Evolutionary conservation across 2,888 invertebrate species (phyloP), one percentile per base, ranked within the genome.

Genomic region (Folsomia candida): DNA sequence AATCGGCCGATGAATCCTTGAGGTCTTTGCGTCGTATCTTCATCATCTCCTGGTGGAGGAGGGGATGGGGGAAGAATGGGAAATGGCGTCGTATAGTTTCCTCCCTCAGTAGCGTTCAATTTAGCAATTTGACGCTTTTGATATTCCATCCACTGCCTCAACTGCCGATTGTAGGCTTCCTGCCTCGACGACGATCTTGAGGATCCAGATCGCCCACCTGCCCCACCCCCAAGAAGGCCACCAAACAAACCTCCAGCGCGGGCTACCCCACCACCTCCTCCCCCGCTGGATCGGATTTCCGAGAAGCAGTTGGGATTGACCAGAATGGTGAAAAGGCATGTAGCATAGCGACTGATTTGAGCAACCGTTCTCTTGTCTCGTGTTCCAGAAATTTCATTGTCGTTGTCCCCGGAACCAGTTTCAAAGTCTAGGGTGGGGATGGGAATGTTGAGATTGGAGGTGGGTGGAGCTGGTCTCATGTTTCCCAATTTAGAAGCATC

Each of bases 291-390:
- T 57, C 51, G 54, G 18, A 69, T 62, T 24, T 67, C 63, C 28
- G 66, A 67, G 25, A 72, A 68, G 60, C 78, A 78, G 20, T 66
- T 67, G 18, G 78, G 78, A 63, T 78, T 78, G 2, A 74, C 24
- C 22, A 75, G 69, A 37, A 78, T 73, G 0, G 76, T 76, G 51
- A 78, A 68, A 2, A 78, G 67, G 61, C 78, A 78, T 2, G 71
- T 61, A n/a, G 71, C 74, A 20, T 74, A 65, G 28, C 75, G 27
- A 14, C 68, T 64, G 6, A 78, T 59, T 22, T 70, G 67, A 6
- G 72, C 74, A 9, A 76, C 64, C 1, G 72, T 75, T 62, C 78
- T 25, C 63, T 76, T 78, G 26, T 71, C 64, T n/a, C 77, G 67
- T n/a, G 64, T 22, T 25, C n/a, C 59, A 14, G 24, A 26, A 11